These are phyloP conservation scores for Squalus acanthias DNA, from an alignment of 2,797 vertebrate species.

Conservation along the genomic window DNA sequence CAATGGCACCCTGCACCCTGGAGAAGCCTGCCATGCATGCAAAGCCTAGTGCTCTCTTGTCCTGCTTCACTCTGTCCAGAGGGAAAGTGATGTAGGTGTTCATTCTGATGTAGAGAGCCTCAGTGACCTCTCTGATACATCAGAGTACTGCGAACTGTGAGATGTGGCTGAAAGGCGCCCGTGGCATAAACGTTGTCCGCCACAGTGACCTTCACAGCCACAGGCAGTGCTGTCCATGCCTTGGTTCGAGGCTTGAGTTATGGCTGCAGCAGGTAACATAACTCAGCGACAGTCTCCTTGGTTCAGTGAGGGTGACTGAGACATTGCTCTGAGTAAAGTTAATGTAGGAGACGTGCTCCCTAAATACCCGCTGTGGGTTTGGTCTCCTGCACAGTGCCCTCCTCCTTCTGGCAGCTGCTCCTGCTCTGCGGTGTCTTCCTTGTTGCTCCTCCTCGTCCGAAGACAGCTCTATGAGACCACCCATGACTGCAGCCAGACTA, in stretches of 20 bases:
- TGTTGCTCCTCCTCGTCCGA: background rate
- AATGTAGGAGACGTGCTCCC: background rate
- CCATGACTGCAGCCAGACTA: background rate
- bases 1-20: too few relatives aligned
- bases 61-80: background rate
- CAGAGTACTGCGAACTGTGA: too few relatives aligned
- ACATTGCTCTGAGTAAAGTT: background rate
- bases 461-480: background rate
- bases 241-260: background rate
- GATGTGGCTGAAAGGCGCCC: too few relatives aligned
- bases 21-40: too few relatives aligned
- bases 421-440: background rate
- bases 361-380: background rate
- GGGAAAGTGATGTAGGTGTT: background rate
- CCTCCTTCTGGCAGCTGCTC: background rate
- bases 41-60: background rate
- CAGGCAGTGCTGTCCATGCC: background rate
- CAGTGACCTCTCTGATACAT: too few relatives aligned
- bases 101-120: too few relatives aligned
- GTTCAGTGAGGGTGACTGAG: background rate
- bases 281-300: background rate
- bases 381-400: background rate
- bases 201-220: background rate
- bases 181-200: too few relatives aligned
- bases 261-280: background rate